A percentile compares a stretch with the other conserved stretches of the same genome.
Evolutionary conservation across 2,797 vertebrate genomes (phyloP).

Genomic region (Poeciliopsis gracilis): DNA sequence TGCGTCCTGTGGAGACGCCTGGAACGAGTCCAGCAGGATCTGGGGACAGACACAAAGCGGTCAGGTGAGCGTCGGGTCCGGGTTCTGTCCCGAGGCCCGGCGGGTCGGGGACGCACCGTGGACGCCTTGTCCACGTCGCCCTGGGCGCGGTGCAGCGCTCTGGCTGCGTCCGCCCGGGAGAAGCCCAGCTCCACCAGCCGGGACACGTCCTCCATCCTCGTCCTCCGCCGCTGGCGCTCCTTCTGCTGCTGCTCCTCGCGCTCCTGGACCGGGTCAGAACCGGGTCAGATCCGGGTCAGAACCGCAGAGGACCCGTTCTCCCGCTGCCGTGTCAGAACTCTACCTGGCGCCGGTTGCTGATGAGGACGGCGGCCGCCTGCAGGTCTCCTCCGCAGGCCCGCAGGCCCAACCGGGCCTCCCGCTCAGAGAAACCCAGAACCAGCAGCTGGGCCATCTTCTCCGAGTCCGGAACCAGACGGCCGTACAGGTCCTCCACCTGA

Average conservation of each 20-base stretch:
- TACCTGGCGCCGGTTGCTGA: slow-evolving; percentile 88
- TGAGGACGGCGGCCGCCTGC: slow-evolving; percentile 85
- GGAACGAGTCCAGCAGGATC: slow-evolving; percentile 70
- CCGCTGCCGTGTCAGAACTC: background rate
- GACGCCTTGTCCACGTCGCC: slow-evolving; percentile 87
- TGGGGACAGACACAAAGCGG: slow-evolving; percentile 30
- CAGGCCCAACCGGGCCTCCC: slow-evolving; percentile 91
- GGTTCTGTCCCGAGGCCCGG: background rate
- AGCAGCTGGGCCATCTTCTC: slow-evolving; percentile 85
- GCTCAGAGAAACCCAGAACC: slow-evolving; percentile 86
- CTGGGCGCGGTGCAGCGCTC: slow-evolving; percentile 82
- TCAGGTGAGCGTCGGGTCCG: background rate
- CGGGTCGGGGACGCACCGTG: slow-evolving; percentile 65
- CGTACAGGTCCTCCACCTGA: slow-evolving; percentile 86
- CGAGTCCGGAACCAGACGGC: slow-evolving; percentile 84
- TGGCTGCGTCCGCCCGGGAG: slow-evolving; percentile 80
- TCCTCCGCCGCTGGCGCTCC: slow-evolving; percentile 84
- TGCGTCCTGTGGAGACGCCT: slow-evolving; percentile 29
- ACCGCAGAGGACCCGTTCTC: background rate
- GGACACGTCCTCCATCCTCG: slow-evolving; percentile 78
- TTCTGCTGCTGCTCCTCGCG: slow-evolving; percentile 82
- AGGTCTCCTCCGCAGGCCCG: slow-evolving; percentile 89
- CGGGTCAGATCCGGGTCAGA: background rate
- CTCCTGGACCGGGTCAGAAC: slow-evolving; percentile 80
- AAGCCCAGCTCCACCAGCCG: slow-evolving; percentile 85